A percentile compares a stretch with the other conserved stretches of the same genome.
Conservation (phyloP, 2,797 vertebrate species). For the Gymnoscopelus braueri region DNA sequence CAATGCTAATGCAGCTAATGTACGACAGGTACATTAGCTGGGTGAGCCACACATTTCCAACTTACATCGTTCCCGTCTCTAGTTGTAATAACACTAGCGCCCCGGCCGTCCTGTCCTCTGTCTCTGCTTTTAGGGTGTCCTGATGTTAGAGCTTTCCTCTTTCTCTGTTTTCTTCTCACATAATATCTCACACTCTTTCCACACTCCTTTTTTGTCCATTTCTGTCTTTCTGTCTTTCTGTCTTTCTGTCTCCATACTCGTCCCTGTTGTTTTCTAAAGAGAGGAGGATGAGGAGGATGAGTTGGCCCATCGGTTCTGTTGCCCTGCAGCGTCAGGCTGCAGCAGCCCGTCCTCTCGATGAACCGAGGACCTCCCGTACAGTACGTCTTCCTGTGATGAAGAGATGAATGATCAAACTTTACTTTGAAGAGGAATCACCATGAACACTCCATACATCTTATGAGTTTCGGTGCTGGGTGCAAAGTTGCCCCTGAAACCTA, state of each 20-base stretch:
- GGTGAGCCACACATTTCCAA: not conserved
- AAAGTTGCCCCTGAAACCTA: too few species aligned
- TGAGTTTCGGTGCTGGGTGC: too few species aligned
- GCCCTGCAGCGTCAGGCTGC: slow-evolving; percentile 87
- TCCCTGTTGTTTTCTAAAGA: slow-evolving; percentile 77
- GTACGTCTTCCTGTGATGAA: too few species aligned
- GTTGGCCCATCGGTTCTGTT: slow-evolving; percentile 91
- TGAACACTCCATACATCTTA: too few species aligned
- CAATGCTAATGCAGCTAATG: too few species aligned
- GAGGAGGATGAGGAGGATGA: slow-evolving; percentile 84
- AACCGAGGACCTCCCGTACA: slow-evolving; percentile 52
- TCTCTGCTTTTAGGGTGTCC: slow-evolving; percentile 13
- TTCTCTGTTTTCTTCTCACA: slow-evolving; percentile 24
- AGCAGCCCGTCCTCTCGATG: slow-evolving; percentile 92
- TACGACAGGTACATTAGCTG: not conserved
- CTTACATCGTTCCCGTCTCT: not conserved
- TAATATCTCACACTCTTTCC: slow-evolving; percentile 14
- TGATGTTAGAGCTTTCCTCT: slow-evolving; percentile 11
- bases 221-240: slow-evolving; percentile 43
- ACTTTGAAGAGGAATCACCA: too few species aligned
- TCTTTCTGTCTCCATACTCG: slow-evolving; percentile 35
- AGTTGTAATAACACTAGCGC: not conserved
- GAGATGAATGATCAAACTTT: too few species aligned
- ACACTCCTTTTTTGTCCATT: slow-evolving; percentile 8
- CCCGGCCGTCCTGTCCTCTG: slow-evolving; percentile 7